Percentiles rank a stretch among this genome's conserved stretches.
Conservation (phyloP, 2,113 vertebrate genomes). For the Oncorhynchus tshawytscha region DNA sequence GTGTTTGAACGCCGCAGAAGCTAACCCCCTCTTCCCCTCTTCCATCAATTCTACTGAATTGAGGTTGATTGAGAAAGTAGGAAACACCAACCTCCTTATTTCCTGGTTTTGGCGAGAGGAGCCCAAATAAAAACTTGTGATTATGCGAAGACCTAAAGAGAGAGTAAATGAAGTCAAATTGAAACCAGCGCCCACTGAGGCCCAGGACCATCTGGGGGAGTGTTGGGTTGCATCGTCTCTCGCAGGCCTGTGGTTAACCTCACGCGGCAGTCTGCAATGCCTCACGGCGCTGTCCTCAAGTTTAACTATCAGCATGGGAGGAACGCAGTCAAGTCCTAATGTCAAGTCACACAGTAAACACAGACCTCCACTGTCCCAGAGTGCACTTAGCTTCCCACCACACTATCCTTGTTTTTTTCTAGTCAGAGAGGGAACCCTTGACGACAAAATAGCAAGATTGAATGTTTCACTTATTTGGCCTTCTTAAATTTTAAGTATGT, state of each 20-base stretch:
- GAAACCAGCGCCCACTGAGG: conserved; percentile 60
- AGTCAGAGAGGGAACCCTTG: too few species aligned
- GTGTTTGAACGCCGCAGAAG: too few species aligned
- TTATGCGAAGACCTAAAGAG: conserved; percentile 41
- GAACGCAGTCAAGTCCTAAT: conserved; percentile 57
- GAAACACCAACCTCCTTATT: conserved; percentile 14
- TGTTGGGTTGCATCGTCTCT: conserved; percentile 65
- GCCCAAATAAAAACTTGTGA: conserved; percentile 37
- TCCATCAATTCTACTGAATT: conserved; percentile 8
- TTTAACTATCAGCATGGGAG: conserved; percentile 51
- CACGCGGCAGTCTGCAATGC: conserved; percentile 15
- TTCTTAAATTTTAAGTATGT: too few species aligned
- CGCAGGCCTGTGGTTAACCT: conserved; percentile 73
- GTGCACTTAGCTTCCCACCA: conserved; percentile 39
- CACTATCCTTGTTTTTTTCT: not conserved
- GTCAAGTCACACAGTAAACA: conserved; percentile 48
- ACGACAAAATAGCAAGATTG: too few species aligned
- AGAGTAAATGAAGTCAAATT: conserved; percentile 67
- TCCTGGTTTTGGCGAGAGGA: conserved; percentile 3
- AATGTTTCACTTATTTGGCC: too few species aligned
- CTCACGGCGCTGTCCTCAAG: conserved; percentile 33
- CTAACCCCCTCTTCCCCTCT: too few species aligned
- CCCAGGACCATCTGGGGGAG: conserved; percentile 68
- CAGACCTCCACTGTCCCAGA: conserved; percentile 34
- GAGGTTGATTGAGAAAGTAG: conserved; percentile 41